Conservation (phyloP, 2,797 vertebrate species). For the Hoplostethus atlanticus region DNA sequence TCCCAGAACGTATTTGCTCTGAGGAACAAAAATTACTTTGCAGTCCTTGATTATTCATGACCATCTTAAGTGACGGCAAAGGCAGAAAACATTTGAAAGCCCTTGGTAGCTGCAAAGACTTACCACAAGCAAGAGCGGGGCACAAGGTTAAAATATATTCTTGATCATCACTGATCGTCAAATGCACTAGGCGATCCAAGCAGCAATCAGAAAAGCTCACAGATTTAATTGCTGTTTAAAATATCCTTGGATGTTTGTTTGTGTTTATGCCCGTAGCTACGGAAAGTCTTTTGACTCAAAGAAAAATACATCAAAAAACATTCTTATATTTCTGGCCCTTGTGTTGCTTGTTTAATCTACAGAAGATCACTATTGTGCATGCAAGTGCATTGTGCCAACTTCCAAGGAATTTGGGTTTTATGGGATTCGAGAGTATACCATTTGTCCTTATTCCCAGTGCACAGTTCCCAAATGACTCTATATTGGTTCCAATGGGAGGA, state of each 20-base stretch:
- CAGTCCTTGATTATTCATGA: constrained; percentile 52
- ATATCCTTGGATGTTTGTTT: constrained; percentile 16
- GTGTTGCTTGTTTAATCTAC: constrained; percentile 20
- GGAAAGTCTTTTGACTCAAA: constrained; percentile 16
- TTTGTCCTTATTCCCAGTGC: too few relatives aligned
- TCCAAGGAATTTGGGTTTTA: too few relatives aligned
- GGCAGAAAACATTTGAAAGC: constrained; percentile 34
- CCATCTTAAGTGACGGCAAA: constrained; percentile 24
- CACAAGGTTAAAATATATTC: constrained; percentile 19
- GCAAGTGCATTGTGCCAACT: neutral
- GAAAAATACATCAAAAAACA: neutral
- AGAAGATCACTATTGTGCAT: neutral
- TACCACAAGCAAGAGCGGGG: neutral
- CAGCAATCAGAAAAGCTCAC: constrained; percentile 13
- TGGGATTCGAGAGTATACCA: too few relatives aligned
- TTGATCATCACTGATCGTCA: constrained; percentile 13
- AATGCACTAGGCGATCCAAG: constrained; percentile 42
- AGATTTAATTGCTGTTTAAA: constrained; percentile 31
- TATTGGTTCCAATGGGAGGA: neutral
- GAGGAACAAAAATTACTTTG: constrained; percentile 22
- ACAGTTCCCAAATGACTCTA: neutral
- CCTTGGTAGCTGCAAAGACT: constrained; percentile 7
- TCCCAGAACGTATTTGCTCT: constrained; percentile 34
- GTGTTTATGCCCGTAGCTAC: constrained; percentile 13
- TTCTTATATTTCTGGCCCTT: neutral